Evolutionary conservation across 2,797 vertebrate species (phyloP).

Genomic region (Hypotaenidia philippensis): DNA sequence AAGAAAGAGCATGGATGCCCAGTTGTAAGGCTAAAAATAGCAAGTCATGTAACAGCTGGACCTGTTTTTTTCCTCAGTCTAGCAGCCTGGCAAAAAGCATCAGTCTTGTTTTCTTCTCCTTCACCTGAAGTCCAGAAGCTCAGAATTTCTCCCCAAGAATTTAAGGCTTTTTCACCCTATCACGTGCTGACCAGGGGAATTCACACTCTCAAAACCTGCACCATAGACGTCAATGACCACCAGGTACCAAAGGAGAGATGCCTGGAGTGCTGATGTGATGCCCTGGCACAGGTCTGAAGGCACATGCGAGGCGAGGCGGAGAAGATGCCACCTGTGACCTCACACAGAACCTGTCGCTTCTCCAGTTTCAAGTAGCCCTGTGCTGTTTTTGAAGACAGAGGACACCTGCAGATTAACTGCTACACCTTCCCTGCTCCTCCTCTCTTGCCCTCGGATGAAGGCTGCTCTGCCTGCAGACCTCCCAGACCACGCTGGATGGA

Average conservation of each 20-base stretch:
- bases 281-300: not conserved
- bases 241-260: accelerated
- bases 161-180: not conserved
- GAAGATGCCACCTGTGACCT: not conserved
- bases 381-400: not conserved
- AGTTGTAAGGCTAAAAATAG: not conserved
- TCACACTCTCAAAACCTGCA: not conserved
- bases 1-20: not conserved
- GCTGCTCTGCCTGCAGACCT: not conserved
- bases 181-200: accelerated
- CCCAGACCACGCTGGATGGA: accelerated
- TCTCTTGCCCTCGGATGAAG: accelerated
- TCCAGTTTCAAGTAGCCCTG: not conserved
- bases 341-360: not conserved
- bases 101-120: not conserved
- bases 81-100: not conserved
- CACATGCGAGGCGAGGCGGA: not conserved
- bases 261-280: not conserved
- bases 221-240: not conserved
- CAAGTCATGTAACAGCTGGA: not conserved
- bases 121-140: not conserved
- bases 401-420: not conserved
- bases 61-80: not conserved
- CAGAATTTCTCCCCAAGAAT: not conserved
- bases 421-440: not conserved